These are phyloP conservation scores for Drosophila chauvacae DNA, from an alignment of 1,140 invertebrate genomes.

Conservation along the genomic window DNA sequence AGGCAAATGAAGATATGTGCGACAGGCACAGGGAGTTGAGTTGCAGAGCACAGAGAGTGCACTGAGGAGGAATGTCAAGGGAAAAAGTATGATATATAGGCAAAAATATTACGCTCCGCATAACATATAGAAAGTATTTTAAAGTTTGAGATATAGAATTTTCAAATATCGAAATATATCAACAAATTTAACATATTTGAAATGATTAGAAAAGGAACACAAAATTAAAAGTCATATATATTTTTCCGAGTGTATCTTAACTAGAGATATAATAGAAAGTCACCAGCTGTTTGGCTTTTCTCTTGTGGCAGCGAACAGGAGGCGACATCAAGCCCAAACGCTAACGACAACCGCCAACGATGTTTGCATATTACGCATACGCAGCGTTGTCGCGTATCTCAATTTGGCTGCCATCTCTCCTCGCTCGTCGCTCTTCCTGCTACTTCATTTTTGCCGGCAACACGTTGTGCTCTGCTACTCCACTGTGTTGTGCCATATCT, in stretches of 20 bases:
- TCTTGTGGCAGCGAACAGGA: constrained; percentile 35
- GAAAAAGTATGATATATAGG: not conserved
- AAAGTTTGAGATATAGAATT: not conserved
- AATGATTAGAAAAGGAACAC: no score
- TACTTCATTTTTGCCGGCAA: constrained; percentile 26
- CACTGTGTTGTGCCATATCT: constrained; percentile 17
- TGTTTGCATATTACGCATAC: constrained; percentile 68
- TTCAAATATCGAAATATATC: not conserved
- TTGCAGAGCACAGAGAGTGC: not conserved
- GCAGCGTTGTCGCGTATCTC: constrained; percentile 65
- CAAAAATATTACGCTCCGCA: not conserved
- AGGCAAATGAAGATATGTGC: constrained; percentile 62
- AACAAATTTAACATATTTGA: no score
- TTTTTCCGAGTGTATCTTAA: constrained; percentile 26
- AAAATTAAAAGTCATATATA: no score
- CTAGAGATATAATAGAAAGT: constrained; percentile 2
- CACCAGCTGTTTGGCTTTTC: constrained; percentile 44
- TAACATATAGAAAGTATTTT: not conserved
- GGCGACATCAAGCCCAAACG: constrained; percentile 20
- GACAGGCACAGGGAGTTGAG: not conserved
- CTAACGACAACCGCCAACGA: constrained; percentile 39
- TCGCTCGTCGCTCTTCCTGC: constrained; percentile 11
- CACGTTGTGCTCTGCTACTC: constrained; percentile 8
- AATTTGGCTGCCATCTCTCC: constrained; percentile 35
- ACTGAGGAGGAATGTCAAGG: not conserved